Percentiles rank a stretch among this genome's conserved stretches.
Evolutionary conservation across 2,113 vertebrate genomes (phyloP).

Genomic region (Cisticola juncidis): DNA sequence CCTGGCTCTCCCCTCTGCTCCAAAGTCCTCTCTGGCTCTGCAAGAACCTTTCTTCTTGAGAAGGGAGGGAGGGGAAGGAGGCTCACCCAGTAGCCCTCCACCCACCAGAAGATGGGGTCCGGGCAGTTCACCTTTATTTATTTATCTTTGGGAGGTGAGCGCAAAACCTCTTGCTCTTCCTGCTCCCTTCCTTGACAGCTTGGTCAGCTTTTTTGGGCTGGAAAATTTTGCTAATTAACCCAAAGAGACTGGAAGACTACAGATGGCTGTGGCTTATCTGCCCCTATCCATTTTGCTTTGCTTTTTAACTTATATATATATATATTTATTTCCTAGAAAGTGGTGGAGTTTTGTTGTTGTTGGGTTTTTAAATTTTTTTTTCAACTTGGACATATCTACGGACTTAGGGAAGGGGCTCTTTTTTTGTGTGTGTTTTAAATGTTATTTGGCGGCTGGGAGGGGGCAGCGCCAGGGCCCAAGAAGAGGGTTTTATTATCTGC

Average conservation of each 20-base stretch:
- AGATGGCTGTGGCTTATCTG: slow-evolving; percentile 33
- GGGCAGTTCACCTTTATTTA: neutral
- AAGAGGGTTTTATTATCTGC: slow-evolving; percentile 72
- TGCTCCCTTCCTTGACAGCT: slow-evolving; percentile 30
- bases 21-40: neutral
- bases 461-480: slow-evolving; percentile 52
- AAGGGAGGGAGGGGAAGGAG: neutral
- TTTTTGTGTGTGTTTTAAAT: slow-evolving; percentile 18
- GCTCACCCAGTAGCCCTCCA: neutral
- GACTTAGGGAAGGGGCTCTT: neutral
- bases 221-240: slow-evolving; percentile 58
- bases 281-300: slow-evolving; percentile 3
- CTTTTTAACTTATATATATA: neutral
- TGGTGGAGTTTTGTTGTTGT: neutral
- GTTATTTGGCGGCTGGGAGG: slow-evolving; percentile 52
- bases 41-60: neutral
- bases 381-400: neutral
- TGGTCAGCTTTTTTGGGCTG: neutral
- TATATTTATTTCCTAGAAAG: slow-evolving; percentile 18
- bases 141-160: neutral
- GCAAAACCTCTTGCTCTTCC: slow-evolving; percentile 8
- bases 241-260: neutral
- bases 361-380: neutral
- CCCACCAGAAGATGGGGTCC: neutral
- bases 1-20: neutral